These are phyloP conservation scores for Bufo bufo DNA, from an alignment of 2,113 vertebrate genomes.

Conservation along the genomic window DNA sequence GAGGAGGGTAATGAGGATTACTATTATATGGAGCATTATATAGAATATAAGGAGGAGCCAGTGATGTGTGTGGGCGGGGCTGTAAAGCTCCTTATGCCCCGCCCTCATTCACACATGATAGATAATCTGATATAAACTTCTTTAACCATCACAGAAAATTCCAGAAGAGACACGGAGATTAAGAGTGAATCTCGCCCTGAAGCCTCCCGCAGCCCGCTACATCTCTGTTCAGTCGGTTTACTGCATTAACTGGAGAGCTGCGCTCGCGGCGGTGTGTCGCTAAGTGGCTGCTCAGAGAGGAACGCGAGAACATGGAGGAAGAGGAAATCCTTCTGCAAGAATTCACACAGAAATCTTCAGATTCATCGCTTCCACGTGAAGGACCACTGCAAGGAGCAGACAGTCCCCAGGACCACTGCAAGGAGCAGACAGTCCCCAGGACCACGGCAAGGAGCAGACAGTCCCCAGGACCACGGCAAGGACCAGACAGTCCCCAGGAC, in stretches of 20 bases:
- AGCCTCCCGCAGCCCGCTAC: not conserved
- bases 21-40: too few relatives aligned
- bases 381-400: not conserved
- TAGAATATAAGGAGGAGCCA: too few relatives aligned
- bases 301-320: not conserved
- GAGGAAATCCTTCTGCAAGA: not conserved
- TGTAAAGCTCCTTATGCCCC: too few relatives aligned
- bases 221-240: not conserved
- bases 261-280: not conserved
- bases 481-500: too few relatives aligned
- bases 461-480: too few relatives aligned
- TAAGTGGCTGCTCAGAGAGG: not conserved
- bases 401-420: too few relatives aligned
- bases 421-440: too few relatives aligned
- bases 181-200: slow-evolving; percentile 3
- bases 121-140: not conserved
- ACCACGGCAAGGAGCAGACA: too few relatives aligned
- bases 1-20: not conserved
- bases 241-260: not conserved
- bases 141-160: not conserved
- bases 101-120: too few relatives aligned
- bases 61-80: too few relatives aligned
- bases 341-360: not conserved
- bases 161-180: not conserved
- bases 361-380: not conserved